Evolutionary conservation across 2,797 vertebrate genomes (phyloP).

Genomic region (Triplophysa yarkandensis): DNA sequence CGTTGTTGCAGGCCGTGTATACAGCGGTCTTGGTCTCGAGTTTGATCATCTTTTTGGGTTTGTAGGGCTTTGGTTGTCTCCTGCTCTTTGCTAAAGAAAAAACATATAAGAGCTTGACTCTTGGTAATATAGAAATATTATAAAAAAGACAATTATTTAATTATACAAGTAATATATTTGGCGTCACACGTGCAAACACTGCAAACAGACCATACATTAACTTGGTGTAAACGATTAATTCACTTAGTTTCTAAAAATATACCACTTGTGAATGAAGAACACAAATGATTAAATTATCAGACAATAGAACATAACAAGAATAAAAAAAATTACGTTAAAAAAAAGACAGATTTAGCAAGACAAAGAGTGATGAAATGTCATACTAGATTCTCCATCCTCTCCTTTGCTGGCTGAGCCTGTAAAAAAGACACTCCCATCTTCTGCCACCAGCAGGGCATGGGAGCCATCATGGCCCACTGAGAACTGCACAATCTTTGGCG

Average conservation of each 20-base stretch:
- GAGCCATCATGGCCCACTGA: constrained; percentile 98
- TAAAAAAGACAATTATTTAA: no score
- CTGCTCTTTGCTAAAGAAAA: constrained; percentile 89
- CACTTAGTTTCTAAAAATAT: no score
- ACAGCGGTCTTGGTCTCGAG: constrained; percentile 95
- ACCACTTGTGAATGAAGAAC: no score
- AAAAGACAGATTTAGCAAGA: background rate
- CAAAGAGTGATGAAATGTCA: background rate
- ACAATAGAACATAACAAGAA: no score
- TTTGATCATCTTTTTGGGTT: constrained; percentile 99
- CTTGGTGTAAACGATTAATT: no score
- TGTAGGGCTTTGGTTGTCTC: constrained; percentile 97
- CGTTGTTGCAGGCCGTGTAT: constrained; percentile 95
- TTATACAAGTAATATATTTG: no score
- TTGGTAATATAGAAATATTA: no score
- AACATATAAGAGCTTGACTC: background rate
- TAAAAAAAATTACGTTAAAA: no score
- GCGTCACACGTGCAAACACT: no score
- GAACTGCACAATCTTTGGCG: constrained; percentile 96
- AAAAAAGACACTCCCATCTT: constrained; percentile 98
- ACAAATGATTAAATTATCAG: no score
- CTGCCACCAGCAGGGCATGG: constrained; percentile 93
- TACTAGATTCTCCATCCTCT: constrained; percentile 98
- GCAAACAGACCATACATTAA: no score
- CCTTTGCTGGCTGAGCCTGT: constrained; percentile 98